These are phyloP conservation scores for Theocolax elegans DNA, from an alignment of 1,140 invertebrate genomes.

Conservation along the genomic window DNA sequence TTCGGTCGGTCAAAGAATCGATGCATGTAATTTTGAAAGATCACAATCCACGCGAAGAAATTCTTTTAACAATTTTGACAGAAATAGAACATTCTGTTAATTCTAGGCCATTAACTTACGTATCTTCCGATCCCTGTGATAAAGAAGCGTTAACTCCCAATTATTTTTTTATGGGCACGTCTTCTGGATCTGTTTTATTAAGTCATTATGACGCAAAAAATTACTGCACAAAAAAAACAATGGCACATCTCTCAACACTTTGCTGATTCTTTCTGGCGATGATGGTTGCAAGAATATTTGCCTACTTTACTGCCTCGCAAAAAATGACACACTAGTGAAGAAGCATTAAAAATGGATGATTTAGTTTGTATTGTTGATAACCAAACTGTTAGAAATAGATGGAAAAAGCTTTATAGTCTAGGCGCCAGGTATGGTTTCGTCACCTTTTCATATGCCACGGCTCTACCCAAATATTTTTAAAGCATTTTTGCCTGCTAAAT, in stretches of 20 bases:
- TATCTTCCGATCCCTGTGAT: constrained; percentile 41
- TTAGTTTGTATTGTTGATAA: neutral
- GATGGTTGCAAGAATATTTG: too few species aligned
- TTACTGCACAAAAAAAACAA: neutral
- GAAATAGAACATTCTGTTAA: constrained; percentile 7
- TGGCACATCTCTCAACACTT: constrained; percentile 31
- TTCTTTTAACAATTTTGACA: neutral
- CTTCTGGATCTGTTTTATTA: neutral
- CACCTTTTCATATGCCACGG: too few species aligned
- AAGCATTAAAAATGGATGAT: neutral
- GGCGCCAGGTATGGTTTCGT: too few species aligned
- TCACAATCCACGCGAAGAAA: neutral
- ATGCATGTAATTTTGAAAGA: neutral
- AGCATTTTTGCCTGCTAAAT: too few species aligned
- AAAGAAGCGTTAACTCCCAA: constrained; percentile 44
- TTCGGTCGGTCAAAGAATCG: neutral
- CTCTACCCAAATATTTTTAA: too few species aligned
- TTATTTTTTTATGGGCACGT: constrained; percentile 51
- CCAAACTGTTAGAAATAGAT: neutral
- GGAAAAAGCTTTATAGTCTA: neutral
- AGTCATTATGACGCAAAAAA: neutral
- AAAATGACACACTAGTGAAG: neutral
- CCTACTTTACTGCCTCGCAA: neutral
- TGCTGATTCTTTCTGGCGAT: neutral
- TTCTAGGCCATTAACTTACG: constrained; percentile 6